Base-by-base conservation (phyloP, 92 coral and sea anemone species). In the Anthopleura xanthogrammica region DNA sequence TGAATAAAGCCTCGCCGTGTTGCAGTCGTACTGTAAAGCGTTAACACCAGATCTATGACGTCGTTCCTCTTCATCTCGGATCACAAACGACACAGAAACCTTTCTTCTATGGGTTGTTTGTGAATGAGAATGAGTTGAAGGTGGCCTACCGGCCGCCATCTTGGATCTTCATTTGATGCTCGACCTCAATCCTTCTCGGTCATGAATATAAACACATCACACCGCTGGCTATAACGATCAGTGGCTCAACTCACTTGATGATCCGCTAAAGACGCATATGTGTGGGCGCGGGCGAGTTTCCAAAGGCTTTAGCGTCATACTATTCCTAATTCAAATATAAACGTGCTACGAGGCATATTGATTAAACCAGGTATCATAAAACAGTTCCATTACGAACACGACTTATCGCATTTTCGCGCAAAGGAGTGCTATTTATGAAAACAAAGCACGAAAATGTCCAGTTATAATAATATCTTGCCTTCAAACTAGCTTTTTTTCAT, bases 91-190 rank as follows among this genome's bases (percentile, higher is more conserved):
- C n/a, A 95, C 90, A 10, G 94, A 91, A 84, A 91, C 95, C 87
- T 93, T 95, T 77, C 95, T 88, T 79, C 97, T 90, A 20, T 92
- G 88, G 57, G 79, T 70, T 12, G 91, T 65, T 71, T 92, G 95
- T 13, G 93, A 86, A 60, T 89, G 95, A 29, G 92, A 89, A 23
- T 90, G 89, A 60, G 85, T 84, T 39, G 94, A 91, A 55, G 91
- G 57, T 13, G 90, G 97, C 89, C 98, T 90, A 36, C 98, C 89
- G 85, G 95, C 97, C 98, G 98, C 98, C 98, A 95, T 95, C 90
- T 93, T 95, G 92, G 83, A 46, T 65, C 74, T 80, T 60, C 57
- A 76, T 54, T 50, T 42, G 42, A 16, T 16, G n/a, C 29, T 46
- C 29, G 23, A 20, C n/a, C 79, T n/a, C 79, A 76, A 42, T 42